phyloP scores from a whole-genome alignment of 2,113 vertebrate genomes.

The Crotalus viridis region DNA sequence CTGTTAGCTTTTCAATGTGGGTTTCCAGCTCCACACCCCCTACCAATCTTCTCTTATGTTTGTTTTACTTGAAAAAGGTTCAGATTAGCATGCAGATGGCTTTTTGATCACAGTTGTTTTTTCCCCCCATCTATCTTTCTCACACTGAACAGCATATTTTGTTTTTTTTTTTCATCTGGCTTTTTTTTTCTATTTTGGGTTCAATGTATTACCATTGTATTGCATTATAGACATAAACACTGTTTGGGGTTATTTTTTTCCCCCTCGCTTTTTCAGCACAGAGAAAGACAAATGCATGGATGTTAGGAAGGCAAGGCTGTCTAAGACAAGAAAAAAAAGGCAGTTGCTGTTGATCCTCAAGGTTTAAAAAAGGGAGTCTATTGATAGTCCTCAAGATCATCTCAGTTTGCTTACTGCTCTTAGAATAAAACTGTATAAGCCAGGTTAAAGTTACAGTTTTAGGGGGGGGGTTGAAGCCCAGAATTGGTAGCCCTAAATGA shows the following conservation, averaged over 20 bases:
- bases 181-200: conserved; percentile 13
- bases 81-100: conserved; percentile 64
- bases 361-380: neutral
- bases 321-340: neutral
- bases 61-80: conserved; percentile 61
- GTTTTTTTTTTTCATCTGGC: conserved; percentile 41
- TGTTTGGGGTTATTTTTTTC: conserved; percentile 25
- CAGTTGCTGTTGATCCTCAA: neutral
- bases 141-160: conserved; percentile 53
- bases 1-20: conserved; percentile 46
- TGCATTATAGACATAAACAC: conserved; percentile 48
- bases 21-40: conserved; percentile 28
- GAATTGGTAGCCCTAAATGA: neutral
- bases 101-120: conserved; percentile 51
- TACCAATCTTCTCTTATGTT: conserved; percentile 30
- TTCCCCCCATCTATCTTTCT: conserved; percentile 44
- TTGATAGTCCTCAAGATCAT: neutral
- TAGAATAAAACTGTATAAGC: neutral
- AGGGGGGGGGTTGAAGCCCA: neutral
- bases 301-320: neutral
- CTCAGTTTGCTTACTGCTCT: neutral
- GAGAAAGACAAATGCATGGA: neutral
- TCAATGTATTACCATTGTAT: conserved; percentile 40
- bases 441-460: neutral
- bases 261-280: neutral